phyloP scores from a whole-genome alignment of 2,797 vertebrate species.

The Sylvia borin region DNA sequence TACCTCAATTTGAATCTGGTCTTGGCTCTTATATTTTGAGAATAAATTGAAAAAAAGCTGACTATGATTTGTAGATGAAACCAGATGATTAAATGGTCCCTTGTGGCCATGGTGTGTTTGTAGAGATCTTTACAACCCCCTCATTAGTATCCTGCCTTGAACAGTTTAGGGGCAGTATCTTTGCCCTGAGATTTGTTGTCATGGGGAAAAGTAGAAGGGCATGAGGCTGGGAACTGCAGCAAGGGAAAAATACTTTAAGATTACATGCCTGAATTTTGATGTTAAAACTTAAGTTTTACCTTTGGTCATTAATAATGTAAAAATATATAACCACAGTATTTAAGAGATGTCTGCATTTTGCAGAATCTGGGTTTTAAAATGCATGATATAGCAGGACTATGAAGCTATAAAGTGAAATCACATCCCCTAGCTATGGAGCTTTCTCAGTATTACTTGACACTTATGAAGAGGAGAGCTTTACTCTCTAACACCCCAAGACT shows the following conservation, averaged over 20 bases:
- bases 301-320: background rate
- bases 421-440: background rate
- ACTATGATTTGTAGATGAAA: background rate
- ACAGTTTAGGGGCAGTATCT: background rate
- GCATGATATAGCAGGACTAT: background rate
- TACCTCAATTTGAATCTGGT: fast-evolving
- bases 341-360: background rate
- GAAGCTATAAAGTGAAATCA: background rate
- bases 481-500: background rate
- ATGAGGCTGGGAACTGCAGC: background rate
- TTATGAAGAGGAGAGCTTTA: background rate
- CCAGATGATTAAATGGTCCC: background rate
- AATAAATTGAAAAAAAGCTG: background rate
- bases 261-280: background rate
- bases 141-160: background rate
- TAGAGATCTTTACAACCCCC: background rate
- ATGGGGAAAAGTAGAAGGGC: background rate
- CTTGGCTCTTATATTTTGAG: background rate
- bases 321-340: background rate
- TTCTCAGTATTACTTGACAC: background rate
- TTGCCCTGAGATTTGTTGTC: background rate
- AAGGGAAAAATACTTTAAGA: background rate
- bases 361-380: background rate
- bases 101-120: background rate
- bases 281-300: background rate